Conservation (phyloP, 2,888 invertebrate species). For the Idaea biselata region DNA sequence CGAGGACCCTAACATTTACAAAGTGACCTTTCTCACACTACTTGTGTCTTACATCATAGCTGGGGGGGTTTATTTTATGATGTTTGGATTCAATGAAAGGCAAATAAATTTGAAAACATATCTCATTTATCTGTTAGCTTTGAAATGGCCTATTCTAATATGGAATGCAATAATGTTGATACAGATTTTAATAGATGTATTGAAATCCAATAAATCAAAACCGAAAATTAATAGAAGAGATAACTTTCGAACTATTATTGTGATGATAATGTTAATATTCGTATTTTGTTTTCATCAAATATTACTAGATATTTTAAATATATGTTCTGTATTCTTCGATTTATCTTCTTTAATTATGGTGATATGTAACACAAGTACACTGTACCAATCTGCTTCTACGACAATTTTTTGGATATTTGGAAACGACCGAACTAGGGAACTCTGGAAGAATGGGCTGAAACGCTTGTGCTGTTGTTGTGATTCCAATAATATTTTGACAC, state of each 20-base stretch:
- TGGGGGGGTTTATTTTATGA: constrained; percentile 27
- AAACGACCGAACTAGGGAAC: constrained; percentile 55
- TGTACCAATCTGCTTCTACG: constrained; percentile 61
- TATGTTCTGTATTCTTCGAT: constrained; percentile 37
- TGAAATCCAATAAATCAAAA: constrained; percentile 37
- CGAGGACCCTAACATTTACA: constrained; percentile 38
- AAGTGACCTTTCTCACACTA: constrained; percentile 53
- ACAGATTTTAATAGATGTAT: constrained; percentile 47
- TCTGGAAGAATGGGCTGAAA: constrained; percentile 44
- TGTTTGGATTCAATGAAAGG: constrained; percentile 18
- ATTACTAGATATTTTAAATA: constrained; percentile 49
- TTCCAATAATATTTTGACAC: neutral
- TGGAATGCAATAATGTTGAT: constrained; percentile 52
- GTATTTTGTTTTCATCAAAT: constrained; percentile 63
- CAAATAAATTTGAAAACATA: constrained; percentile 25
- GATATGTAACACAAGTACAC: constrained; percentile 40
- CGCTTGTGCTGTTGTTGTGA: neutral
- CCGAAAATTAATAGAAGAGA: constrained; percentile 27
- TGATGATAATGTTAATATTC: constrained; percentile 58
- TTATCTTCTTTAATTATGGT: constrained; percentile 25
- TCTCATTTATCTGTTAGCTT: constrained; percentile 40
- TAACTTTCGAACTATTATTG: constrained; percentile 42
- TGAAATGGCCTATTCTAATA: constrained; percentile 64
- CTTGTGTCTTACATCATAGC: constrained; percentile 40
- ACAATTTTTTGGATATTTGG: constrained; percentile 68